Percentiles rank a stretch among this genome's conserved stretches.
Evolutionary conservation across 2,888 invertebrate species (phyloP).

Genomic region (Lordiphosa andalusiaca): DNA sequence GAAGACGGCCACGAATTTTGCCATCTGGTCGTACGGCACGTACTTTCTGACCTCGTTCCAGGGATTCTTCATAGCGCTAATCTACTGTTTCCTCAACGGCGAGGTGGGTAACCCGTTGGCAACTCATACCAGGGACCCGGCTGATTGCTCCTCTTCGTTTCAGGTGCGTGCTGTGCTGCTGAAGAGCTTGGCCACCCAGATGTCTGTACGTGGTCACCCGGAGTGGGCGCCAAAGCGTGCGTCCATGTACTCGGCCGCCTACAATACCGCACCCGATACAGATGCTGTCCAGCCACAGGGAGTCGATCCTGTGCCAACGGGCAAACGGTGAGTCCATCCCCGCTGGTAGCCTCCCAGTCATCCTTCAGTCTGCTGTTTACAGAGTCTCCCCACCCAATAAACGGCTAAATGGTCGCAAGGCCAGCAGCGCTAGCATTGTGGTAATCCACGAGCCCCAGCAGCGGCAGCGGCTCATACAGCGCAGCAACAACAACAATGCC

Average conservation of each 20-base stretch:
- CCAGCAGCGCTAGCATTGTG: slow-evolving; percentile 58
- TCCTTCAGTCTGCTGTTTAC: neutral
- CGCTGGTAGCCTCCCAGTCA: neutral
- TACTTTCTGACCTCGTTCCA: slow-evolving; percentile 92
- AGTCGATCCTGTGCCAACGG: slow-evolving; percentile 51
- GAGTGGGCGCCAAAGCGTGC: slow-evolving; percentile 79
- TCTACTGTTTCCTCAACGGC: slow-evolving; percentile 91
- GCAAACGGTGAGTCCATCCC: slow-evolving; percentile 56
- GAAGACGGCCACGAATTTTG: slow-evolving; percentile 86
- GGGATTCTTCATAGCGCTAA: slow-evolving; percentile 89
- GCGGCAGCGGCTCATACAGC: slow-evolving; percentile 31
- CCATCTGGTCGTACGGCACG: slow-evolving; percentile 88
- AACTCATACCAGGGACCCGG: neutral
- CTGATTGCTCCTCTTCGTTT: neutral
- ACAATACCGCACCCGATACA: slow-evolving; percentile 79
- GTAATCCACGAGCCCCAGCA: slow-evolving; percentile 53
- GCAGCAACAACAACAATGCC: slow-evolving; percentile 46
- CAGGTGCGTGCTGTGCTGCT: slow-evolving; percentile 81
- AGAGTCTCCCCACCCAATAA: slow-evolving; percentile 68
- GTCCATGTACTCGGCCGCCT: slow-evolving; percentile 79
- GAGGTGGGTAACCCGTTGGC: slow-evolving; percentile 83
- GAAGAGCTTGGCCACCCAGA: slow-evolving; percentile 80
- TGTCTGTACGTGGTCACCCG: slow-evolving; percentile 80
- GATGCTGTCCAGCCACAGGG: slow-evolving; percentile 68
- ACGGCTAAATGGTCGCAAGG: slow-evolving; percentile 53